These are phyloP conservation scores for Chrysomela aeneicollis DNA, from an alignment of 2,888 invertebrate genomes.

Conservation along the genomic window DNA sequence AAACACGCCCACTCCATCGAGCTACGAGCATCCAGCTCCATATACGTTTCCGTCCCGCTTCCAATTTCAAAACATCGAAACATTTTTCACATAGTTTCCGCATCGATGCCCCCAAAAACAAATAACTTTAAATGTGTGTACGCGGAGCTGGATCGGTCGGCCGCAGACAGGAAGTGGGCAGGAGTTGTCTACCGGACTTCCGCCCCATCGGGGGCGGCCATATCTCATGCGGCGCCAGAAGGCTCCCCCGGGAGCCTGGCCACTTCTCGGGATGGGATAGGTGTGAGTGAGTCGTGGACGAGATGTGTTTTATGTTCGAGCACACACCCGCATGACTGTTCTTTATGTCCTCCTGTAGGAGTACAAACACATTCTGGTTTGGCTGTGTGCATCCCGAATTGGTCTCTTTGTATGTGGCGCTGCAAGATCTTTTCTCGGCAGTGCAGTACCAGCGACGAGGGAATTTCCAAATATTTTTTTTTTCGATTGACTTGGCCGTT, in stretches of 20 bases:
- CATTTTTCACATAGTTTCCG: conserved; percentile 35
- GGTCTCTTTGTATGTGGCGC: no score
- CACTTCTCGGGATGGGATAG: conserved; percentile 47
- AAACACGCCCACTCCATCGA: background rate
- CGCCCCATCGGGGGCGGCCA: conserved; percentile 51
- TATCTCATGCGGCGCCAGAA: conserved; percentile 56
- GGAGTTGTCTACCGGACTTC: conserved; percentile 55
- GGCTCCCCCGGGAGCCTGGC: conserved; percentile 46
- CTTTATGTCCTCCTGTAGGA: conserved; percentile 29
- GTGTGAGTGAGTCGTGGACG: conserved; percentile 46
- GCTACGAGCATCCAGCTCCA: background rate
- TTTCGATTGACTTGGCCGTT: no score
- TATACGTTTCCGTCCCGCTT: background rate
- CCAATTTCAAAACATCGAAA: conserved; percentile 5
- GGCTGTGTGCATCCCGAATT: no score
- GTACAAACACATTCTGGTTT: no score
- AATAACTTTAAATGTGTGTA: conserved; percentile 49
- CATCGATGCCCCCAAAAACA: conserved; percentile 51
- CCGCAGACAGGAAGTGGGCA: conserved; percentile 54
- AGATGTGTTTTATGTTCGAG: conserved; percentile 45
- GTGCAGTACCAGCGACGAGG: no score
- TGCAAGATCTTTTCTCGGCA: no score
- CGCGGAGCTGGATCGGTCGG: conserved; percentile 45
- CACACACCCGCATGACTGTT: conserved; percentile 35
- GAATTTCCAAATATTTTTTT: no score